Evolutionary conservation across 2,888 invertebrate genomes (phyloP).

Genomic region (Torymus aiolomorphi): DNA sequence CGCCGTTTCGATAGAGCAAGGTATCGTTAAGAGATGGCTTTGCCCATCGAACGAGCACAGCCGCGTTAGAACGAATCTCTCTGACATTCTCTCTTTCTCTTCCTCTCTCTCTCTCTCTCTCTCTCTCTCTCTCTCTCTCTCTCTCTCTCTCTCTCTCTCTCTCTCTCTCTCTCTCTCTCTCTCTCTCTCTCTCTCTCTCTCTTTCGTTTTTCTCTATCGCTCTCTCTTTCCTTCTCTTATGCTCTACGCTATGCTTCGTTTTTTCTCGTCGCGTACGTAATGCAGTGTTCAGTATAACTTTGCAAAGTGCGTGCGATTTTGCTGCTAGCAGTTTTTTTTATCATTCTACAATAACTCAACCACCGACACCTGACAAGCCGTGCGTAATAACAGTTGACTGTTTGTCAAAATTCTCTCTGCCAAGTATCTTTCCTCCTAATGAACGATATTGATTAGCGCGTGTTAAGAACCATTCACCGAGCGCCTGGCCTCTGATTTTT

Average conservation of each 20-base stretch:
- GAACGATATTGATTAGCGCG: conserved; percentile 49
- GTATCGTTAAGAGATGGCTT: conserved; percentile 54
- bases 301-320: conserved; percentile 44
- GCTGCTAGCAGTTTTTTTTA: conserved; percentile 19
- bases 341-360: conserved; percentile 61
- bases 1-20: conserved; percentile 59
- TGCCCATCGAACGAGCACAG: conserved; percentile 4
- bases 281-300: conserved; percentile 33
- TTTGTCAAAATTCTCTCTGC: conserved; percentile 16
- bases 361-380: conserved; percentile 74
- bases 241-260: conserved; percentile 27
- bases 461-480: conserved; percentile 56
- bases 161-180: conserved; percentile 52
- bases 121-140: conserved; percentile 61
- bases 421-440: background rate
- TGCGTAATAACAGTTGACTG: conserved; percentile 63
- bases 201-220: conserved; percentile 60
- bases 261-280: conserved; percentile 42
- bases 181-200: conserved; percentile 53
- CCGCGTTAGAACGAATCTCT: conserved; percentile 3
- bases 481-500: conserved; percentile 37
- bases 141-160: conserved; percentile 60
- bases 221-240: conserved; percentile 58
- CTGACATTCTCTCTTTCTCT: conserved; percentile 55
- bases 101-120: conserved; percentile 39